Conservation (phyloP, 2,888 invertebrate genomes). For the Quadriops clusia region DNA sequence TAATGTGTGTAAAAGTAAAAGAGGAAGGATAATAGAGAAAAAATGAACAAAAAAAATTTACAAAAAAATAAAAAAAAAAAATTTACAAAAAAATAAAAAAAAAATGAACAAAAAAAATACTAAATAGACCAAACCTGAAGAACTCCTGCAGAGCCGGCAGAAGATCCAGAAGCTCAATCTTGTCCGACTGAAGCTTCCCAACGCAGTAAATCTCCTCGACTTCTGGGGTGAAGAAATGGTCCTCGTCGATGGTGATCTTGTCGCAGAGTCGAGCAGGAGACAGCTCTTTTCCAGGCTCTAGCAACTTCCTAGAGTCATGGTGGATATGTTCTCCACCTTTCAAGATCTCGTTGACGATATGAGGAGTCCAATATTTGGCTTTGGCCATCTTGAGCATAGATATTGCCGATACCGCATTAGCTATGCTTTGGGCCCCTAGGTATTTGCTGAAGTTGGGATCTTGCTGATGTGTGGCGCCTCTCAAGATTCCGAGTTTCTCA, state of each 20-base stretch:
- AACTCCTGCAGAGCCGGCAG: constrained; percentile 30
- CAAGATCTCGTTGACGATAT: constrained; percentile 31
- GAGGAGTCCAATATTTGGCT: constrained; percentile 32
- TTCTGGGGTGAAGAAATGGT: constrained; percentile 23
- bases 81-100: too few relatives aligned
- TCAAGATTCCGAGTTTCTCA: constrained; percentile 28
- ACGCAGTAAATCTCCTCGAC: constrained; percentile 28
- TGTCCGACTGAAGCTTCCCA: constrained; percentile 29
- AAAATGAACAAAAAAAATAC: too few relatives aligned
- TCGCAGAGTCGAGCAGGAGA: constrained; percentile 11
- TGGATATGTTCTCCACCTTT: constrained; percentile 31
- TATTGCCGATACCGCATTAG: constrained; percentile 32
- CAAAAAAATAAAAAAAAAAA: too few relatives aligned
- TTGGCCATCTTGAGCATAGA: constrained; percentile 31
- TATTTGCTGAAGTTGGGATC: constrained; percentile 28
- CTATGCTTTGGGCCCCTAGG: constrained; percentile 28
- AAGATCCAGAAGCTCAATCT: constrained; percentile 28
- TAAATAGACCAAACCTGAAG: too few relatives aligned
- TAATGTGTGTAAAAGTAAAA: too few relatives aligned
- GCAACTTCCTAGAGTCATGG: constrained; percentile 23
- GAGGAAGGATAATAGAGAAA: too few relatives aligned
- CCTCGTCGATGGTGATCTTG: constrained; percentile 24
- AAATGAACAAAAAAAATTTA: too few relatives aligned
- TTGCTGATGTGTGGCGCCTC: constrained; percentile 30
- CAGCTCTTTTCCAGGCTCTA: constrained; percentile 19